Base-by-base conservation (phyloP, 2,113 vertebrate genomes). In the Ammospiza nelsoni region DNA sequence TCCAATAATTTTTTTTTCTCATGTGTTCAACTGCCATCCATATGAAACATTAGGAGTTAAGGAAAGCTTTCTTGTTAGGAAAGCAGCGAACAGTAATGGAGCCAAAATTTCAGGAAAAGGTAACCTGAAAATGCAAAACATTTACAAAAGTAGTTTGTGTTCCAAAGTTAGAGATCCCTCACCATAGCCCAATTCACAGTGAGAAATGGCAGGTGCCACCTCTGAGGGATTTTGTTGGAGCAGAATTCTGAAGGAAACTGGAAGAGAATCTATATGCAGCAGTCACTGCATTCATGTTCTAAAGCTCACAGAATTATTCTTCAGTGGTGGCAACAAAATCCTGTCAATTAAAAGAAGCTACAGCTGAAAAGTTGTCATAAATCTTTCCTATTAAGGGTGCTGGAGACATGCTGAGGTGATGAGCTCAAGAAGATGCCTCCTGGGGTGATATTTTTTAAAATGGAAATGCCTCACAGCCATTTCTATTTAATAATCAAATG, bases 401-500 rank as follows among this genome's bases (percentile, higher is more conserved):
- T 94, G 54, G 54, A 94, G 44, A 49, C n/a, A 18, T 19, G 46
- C 37, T 89, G 66, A 78, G 66, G 19, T 75, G 81, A 72, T 54
- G 76, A 49, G 35, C 66, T 79, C 37, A 43, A 74, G 58, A 62
- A 54, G 35, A 39, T 73, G 21, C 31, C 49, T 49, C 49, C 80
- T 75, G 46, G 69, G 27, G 57, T 59, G 44, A n/a, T n/a, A 2
- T 15, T 20, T 28, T 85, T 82, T 46, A 1, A 39, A 43, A 81
- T 43, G 58, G 21, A 87, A 94, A 84, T 68, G 21, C 52, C 44
- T 89, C 33, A 57, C 35, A 89, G 69, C 15, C 5, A 20, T 92
- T 89, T 82, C 41, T 62, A 58, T 94, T 89, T 76, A 78, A 73
- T 61, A 84, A 85, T 83, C 66, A 89, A 94, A 87, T 29, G 15